Conservation (phyloP, 2,113 vertebrate species). For the Tychaedon coryphoeus region DNA sequence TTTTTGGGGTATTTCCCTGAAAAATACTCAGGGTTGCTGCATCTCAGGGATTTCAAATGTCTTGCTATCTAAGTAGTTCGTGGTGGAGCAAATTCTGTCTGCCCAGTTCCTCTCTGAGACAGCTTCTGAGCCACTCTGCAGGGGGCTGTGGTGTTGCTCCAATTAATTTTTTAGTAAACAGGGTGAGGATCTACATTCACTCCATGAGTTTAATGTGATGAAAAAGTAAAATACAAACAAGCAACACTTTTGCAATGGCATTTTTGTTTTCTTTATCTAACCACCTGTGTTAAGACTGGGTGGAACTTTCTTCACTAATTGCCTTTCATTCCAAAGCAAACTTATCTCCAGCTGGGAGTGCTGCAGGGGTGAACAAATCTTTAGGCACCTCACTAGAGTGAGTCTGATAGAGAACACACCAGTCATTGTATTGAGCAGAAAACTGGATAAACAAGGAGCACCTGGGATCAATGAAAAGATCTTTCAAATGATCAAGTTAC, state of each 20-base stretch:
- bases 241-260: background rate
- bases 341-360: background rate
- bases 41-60: background rate
- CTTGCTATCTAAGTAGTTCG: background rate
- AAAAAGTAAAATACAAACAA: background rate
- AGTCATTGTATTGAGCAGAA: background rate
- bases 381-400: background rate
- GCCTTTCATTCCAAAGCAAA: background rate
- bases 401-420: background rate
- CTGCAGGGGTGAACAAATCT: background rate
- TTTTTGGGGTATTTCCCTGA: background rate
- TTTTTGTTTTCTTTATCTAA: background rate
- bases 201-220: background rate
- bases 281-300: background rate
- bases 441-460: background rate
- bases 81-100: background rate
- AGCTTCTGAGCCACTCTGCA: background rate
- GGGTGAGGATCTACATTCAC: background rate
- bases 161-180: background rate
- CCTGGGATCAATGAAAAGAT: background rate
- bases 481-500: background rate
- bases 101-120: background rate
- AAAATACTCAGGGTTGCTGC: background rate
- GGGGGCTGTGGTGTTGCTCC: background rate
- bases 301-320: background rate